Conservation (phyloP, 2,888 invertebrate species). For the Acronicta psi region DNA sequence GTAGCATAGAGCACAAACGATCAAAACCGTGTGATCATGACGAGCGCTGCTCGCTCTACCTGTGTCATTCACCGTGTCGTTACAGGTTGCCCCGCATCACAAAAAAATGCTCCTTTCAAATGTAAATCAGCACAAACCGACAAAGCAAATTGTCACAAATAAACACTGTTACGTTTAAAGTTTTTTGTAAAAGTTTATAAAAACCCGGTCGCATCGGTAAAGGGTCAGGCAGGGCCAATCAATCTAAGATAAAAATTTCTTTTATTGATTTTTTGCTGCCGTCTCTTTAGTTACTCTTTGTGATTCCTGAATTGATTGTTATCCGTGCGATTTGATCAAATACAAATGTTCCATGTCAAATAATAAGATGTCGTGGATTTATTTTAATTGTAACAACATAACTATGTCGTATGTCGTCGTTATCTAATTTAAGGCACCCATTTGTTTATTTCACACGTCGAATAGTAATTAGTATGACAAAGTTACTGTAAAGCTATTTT, state of each 20-base stretch:
- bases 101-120: conserved; percentile 84
- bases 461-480: not conserved
- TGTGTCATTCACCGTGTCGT: conserved; percentile 86
- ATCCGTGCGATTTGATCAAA: conserved; percentile 78
- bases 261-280: conserved; percentile 81
- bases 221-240: conserved; percentile 87
- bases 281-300: conserved; percentile 70
- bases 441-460: not conserved
- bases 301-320: conserved; percentile 80
- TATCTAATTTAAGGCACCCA: not conserved
- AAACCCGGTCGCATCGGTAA: conserved; percentile 81
- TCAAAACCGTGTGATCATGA: conserved; percentile 68
- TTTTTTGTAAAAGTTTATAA: conserved; percentile 84
- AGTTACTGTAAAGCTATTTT: too few species aligned
- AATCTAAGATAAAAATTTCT: conserved; percentile 86
- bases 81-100: conserved; percentile 82
- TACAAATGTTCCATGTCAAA: conserved; percentile 69
- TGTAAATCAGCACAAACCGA: conserved; percentile 87
- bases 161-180: conserved; percentile 86
- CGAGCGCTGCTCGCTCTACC: conserved; percentile 72
- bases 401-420: not conserved
- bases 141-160: conserved; percentile 90
- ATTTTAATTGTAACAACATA: conserved; percentile 42
- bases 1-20: conserved; percentile 50
- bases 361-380: conserved; percentile 33